Percentiles rank a stretch among this genome's conserved stretches.
These are phyloP conservation scores for Drosophila recens DNA, from an alignment of 2,888 invertebrate species.

Conservation along the genomic window DNA sequence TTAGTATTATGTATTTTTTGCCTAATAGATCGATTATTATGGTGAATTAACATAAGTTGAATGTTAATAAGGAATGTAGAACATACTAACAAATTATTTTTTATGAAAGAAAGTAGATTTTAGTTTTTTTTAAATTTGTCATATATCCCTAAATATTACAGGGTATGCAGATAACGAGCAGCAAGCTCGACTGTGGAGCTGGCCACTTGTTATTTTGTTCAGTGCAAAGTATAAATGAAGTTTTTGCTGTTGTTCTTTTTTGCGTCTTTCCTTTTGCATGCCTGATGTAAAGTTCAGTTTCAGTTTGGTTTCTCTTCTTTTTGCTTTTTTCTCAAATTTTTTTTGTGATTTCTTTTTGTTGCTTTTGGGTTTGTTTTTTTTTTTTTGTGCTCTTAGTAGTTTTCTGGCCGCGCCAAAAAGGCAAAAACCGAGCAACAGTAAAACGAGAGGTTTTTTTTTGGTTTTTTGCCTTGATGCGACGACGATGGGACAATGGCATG, in stretches of 20 bases:
- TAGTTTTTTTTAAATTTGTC: background rate
- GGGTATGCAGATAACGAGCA: slow-evolving; percentile 15
- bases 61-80: too few species aligned
- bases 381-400: slow-evolving; percentile 65
- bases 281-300: slow-evolving; percentile 60
- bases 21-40: too few species aligned
- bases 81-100: too few species aligned
- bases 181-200: slow-evolving; percentile 23
- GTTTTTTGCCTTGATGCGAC: slow-evolving; percentile 41
- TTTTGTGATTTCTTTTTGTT: slow-evolving; percentile 22
- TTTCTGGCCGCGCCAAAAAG: slow-evolving; percentile 72
- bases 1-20: too few species aligned
- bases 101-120: too few species aligned
- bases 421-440: slow-evolving; percentile 77
- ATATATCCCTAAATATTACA: background rate
- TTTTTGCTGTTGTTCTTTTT: slow-evolving; percentile 61
- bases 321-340: slow-evolving; percentile 19
- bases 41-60: too few species aligned
- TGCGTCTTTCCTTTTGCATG: slow-evolving; percentile 46
- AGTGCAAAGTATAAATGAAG: slow-evolving; percentile 74
- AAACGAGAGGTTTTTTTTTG: slow-evolving; percentile 54
- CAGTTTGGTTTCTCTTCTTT: slow-evolving; percentile 32
- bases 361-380: slow-evolving; percentile 10
- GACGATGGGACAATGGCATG: slow-evolving; percentile 44
- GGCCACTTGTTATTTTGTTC: slow-evolving; percentile 67